Base-by-base conservation (phyloP, 2,113 vertebrate genomes). In the Nestor notabilis region DNA sequence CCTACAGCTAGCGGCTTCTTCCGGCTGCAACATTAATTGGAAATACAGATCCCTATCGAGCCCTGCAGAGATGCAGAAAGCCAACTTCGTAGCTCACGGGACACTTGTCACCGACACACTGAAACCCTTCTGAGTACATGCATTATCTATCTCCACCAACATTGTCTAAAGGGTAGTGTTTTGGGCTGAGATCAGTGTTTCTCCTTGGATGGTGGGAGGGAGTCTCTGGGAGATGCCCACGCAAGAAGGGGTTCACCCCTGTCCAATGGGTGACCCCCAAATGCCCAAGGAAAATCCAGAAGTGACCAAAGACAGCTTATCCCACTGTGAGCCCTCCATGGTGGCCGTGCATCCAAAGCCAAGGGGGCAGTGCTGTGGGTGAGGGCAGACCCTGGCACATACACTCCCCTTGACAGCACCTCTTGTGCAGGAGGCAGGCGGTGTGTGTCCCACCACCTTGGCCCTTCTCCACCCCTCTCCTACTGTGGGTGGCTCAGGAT, bases 11-110 rank as follows among this genome's bases (percentile, higher is more conserved):
- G 76, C 11, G 5, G 83, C 61, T 97, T 96, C 88, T 96, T 93
- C 91, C 43, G 19, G 82, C 83, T 78, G 91, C 93, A 95, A 94
- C 68, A 83, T 90, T 96, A 96, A 96, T 86, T 91, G 71, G 64
- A 96, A 93, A 77, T 94, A 89, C 94, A 96, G 89, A 93, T 47
- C 74, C 81, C 84, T 10, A 91, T 85, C 70, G 87, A 95, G 87
- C 87, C 61, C 91, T 91, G 89, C 63, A 79, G 81, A 93, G 72
- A 61, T 28, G 83, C 74, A 93, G 78, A 92, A 75, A 74, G 60
- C 58, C 77, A 89, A 10, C 89, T 87, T 72, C 4, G 1, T 65
- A 87, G 80, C 81, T 85, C 50, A 35, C 1, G 4, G 81, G 83
- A 79, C 81, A 64, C 75, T 89, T 9, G 0, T 65, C 91, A 77